Conservation (phyloP, 2,113 vertebrate genomes). For the Emberiza fucata region DNA sequence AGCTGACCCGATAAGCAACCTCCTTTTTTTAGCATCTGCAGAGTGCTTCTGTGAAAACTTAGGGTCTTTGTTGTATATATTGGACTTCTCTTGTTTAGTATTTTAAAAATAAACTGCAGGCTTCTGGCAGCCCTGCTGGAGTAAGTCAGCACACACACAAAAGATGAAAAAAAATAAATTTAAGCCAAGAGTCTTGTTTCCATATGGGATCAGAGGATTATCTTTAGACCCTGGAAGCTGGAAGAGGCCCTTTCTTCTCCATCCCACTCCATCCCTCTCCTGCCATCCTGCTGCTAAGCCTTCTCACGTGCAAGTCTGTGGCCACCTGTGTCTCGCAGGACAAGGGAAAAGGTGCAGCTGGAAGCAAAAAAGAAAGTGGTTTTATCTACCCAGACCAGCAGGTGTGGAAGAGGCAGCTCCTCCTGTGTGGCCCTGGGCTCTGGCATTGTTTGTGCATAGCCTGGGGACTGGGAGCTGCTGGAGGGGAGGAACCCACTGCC, state of each 20-base stretch:
- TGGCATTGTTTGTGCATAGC: neutral
- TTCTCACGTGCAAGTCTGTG: neutral
- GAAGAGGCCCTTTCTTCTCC: neutral
- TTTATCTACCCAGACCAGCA: neutral
- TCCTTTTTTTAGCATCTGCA: constrained; percentile 34
- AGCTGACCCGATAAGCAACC: neutral
- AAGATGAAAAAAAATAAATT: neutral
- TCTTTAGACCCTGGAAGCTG: neutral
- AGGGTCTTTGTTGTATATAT: neutral
- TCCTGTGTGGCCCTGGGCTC: neutral
- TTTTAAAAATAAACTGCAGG: constrained; percentile 42
- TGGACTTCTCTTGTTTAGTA: constrained; percentile 18
- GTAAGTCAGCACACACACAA: neutral
- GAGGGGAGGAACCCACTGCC: neutral
- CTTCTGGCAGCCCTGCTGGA: constrained; percentile 24
- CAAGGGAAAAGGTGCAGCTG: neutral
- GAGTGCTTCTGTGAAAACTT: neutral
- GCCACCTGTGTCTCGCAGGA: neutral
- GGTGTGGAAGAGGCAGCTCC: rapidly evolving
- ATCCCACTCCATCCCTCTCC: neutral
- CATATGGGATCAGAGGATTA: neutral
- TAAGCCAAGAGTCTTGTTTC: neutral
- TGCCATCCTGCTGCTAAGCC: neutral
- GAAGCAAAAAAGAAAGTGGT: neutral
- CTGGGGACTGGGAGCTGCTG: neutral